These are phyloP conservation scores for Nyctalus aviator DNA, from an alignment of 2,797 vertebrate species.

Conservation along the genomic window DNA sequence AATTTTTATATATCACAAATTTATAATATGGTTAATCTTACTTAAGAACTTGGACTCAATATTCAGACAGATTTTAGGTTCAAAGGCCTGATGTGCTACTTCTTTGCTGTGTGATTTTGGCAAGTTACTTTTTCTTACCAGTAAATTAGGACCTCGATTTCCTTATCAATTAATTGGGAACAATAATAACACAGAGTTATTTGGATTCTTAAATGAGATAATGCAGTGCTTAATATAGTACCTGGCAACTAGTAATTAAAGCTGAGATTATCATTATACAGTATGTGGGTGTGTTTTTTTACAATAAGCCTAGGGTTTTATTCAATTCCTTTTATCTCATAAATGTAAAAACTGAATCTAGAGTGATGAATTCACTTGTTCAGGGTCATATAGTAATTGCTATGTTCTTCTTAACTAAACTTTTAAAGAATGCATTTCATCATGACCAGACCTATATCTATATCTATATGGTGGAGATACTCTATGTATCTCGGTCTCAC, in stretches of 20 bases:
- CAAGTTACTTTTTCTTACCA: conserved; percentile 53
- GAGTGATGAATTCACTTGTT: conserved; percentile 22
- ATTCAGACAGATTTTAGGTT: conserved; percentile 38
- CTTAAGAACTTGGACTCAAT: conserved; percentile 38
- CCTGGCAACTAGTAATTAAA: conserved; percentile 5
- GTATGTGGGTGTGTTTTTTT: neutral
- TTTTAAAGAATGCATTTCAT: neutral
- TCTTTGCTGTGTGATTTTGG: conserved; percentile 46
- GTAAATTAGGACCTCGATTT: conserved; percentile 31
- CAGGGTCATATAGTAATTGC: neutral
- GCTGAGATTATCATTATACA: neutral
- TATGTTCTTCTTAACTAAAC: conserved; percentile 46
- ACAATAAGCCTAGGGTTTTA: conserved; percentile 55
- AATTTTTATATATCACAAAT: conserved; percentile 48
- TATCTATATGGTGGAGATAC: neutral
- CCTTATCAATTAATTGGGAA: neutral
- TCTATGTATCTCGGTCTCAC: neutral
- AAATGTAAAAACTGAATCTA: conserved; percentile 37
- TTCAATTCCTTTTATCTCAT: conserved; percentile 27
- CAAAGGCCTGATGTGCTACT: conserved; percentile 42
- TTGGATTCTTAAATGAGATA: conserved; percentile 16
- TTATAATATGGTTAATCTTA: conserved; percentile 39
- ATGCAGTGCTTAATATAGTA: neutral
- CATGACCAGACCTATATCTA: neutral
- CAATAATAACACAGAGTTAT: neutral